These are phyloP conservation scores for Chaetorhynchus papuensis DNA, from an alignment of 2,113 vertebrate genomes.

Conservation along the genomic window DNA sequence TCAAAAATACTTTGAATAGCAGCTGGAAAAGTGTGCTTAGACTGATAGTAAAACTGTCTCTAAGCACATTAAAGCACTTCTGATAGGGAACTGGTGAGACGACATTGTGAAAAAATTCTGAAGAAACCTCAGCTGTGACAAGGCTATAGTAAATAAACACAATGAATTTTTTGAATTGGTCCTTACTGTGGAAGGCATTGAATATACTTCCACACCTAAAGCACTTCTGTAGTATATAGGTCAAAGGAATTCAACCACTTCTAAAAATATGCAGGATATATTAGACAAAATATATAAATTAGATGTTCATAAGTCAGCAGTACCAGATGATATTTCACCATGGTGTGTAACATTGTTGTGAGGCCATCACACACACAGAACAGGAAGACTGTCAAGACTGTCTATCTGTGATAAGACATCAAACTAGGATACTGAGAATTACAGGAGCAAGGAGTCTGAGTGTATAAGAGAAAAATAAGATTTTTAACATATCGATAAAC, in stretches of 20 bases:
- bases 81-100: neutral
- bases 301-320: neutral
- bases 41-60: neutral
- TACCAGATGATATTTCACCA: neutral
- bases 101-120: neutral
- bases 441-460: neutral
- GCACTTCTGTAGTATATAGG: neutral
- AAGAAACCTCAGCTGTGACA: neutral
- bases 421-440: neutral
- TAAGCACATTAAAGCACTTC: neutral
- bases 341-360: neutral
- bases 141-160: neutral
- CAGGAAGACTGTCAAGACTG: neutral
- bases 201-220: neutral
- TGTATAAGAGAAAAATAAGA: neutral
- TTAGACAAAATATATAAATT: neutral
- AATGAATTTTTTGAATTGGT: neutral
- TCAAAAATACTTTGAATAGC: neutral
- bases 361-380: rapidly evolving
- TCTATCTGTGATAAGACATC: neutral
- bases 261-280: neutral
- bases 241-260: neutral
- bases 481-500: neutral
- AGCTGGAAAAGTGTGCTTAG: neutral
- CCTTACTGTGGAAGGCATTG: neutral